A percentile compares a stretch with the other conserved stretches of the same genome.
Conservation (phyloP, 2,888 invertebrate species). For the Cosmia trapezina region DNA sequence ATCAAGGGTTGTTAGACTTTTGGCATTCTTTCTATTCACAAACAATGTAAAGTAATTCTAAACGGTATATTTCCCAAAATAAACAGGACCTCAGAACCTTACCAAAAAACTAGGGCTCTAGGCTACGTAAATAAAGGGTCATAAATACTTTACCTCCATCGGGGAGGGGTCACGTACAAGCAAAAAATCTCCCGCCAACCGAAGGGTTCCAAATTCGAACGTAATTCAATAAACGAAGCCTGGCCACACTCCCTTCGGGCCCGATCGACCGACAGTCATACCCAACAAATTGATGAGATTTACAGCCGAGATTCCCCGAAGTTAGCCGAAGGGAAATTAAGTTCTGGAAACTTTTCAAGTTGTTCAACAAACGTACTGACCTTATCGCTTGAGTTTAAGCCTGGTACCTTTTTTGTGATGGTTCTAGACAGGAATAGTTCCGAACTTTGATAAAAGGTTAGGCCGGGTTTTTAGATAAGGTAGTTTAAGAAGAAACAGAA, state of each 20-base stretch:
- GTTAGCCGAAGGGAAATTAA: slow-evolving; percentile 87
- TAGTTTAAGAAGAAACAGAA: not conserved
- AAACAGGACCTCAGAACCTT: slow-evolving; percentile 10
- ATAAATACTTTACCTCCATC: slow-evolving; percentile 73
- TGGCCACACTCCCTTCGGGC: slow-evolving; percentile 75
- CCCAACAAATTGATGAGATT: slow-evolving; percentile 87
- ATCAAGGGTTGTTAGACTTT: not conserved
- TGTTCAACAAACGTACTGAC: slow-evolving; percentile 74
- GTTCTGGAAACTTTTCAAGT: slow-evolving; percentile 81
- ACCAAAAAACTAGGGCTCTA: slow-evolving; percentile 50
- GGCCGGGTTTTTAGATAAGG: slow-evolving; percentile 26
- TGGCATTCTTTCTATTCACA: not conserved
- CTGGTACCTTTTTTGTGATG: slow-evolving; percentile 62
- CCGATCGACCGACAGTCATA: slow-evolving; percentile 73
- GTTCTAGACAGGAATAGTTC: slow-evolving; percentile 53
- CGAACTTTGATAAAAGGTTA: slow-evolving; percentile 51
- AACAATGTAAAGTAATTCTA: not conserved
- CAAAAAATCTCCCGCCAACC: slow-evolving; percentile 67
- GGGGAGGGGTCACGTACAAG: slow-evolving; percentile 68
- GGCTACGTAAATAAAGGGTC: slow-evolving; percentile 71
- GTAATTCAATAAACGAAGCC: slow-evolving; percentile 83
- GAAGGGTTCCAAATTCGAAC: slow-evolving; percentile 72
- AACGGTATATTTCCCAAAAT: slow-evolving; percentile 15
- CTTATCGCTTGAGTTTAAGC: slow-evolving; percentile 73
- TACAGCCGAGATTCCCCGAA: slow-evolving; percentile 83